phyloP scores from a whole-genome alignment of 1,140 invertebrate species.

The Battus philenor region DNA sequence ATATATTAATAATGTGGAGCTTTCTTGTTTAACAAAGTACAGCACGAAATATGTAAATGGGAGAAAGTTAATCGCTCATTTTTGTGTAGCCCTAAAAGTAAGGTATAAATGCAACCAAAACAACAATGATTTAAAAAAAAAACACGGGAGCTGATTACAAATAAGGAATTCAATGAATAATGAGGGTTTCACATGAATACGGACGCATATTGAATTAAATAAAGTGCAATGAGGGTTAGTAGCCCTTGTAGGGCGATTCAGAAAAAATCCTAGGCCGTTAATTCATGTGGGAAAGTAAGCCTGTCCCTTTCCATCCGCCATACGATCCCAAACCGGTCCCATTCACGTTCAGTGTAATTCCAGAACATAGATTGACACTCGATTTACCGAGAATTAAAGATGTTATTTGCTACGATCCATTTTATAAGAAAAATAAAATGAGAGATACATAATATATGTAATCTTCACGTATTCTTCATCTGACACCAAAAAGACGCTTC shows the following conservation, averaged over 20 bases:
- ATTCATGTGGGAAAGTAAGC: conserved; percentile 52
- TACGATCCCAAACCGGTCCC: conserved; percentile 27
- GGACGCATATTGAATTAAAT: conserved; percentile 10
- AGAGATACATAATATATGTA: too few species aligned
- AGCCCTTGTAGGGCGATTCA: conserved; percentile 25
- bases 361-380: too few species aligned
- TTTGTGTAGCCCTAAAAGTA: neutral
- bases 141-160: conserved; percentile 8
- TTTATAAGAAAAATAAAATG: too few species aligned
- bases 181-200: conserved; percentile 2
- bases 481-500: too few species aligned
- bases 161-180: conserved; percentile 14
- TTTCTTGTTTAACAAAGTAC: too few species aligned
- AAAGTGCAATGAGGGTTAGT: conserved; percentile 19
- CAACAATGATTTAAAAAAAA: conserved; percentile 1
- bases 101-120: conserved; percentile 1
- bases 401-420: too few species aligned
- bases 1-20: too few species aligned
- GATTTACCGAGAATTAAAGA: too few species aligned
- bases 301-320: conserved; percentile 39
- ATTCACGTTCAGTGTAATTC: conserved; percentile 10
- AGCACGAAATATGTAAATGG: too few species aligned
- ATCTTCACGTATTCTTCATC: too few species aligned
- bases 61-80: neutral
- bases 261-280: conserved; percentile 34